Evolutionary conservation across 2,113 vertebrate genomes (phyloP).

Genomic region (Syrrhaptes paradoxus): DNA sequence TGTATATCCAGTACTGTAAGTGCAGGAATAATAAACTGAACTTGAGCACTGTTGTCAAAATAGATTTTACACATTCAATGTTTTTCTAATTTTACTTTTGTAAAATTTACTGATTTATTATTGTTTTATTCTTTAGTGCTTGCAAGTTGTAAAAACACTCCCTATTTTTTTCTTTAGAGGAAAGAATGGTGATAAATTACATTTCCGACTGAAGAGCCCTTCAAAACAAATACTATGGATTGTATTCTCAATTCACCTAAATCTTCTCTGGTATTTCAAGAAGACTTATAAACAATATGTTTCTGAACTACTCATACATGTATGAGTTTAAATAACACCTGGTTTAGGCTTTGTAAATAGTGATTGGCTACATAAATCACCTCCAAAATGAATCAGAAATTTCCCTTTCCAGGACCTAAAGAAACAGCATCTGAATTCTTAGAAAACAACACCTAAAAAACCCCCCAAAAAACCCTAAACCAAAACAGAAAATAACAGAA

Average conservation of each 20-base stretch:
- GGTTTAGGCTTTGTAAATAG: not conserved
- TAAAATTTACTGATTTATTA: not conserved
- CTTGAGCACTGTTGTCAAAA: not conserved
- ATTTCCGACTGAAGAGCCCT: not conserved
- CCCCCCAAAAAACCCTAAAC: fast-evolving
- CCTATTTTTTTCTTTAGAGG: not conserved
- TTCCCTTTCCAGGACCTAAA: not conserved
- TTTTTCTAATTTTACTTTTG: not conserved
- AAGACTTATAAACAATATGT: not conserved
- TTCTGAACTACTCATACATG: not conserved
- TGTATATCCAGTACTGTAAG: not conserved
- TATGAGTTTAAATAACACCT: not conserved
- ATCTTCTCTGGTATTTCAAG: not conserved
- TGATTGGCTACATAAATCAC: not conserved
- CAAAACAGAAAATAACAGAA: not conserved
- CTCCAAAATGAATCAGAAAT: not conserved
- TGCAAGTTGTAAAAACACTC: not conserved
- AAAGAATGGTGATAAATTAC: not conserved
- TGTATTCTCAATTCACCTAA: not conserved
- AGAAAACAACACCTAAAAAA: not conserved
- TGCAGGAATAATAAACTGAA: not conserved
- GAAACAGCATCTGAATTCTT: not conserved
- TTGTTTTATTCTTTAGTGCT: not conserved
- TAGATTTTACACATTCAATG: not conserved
- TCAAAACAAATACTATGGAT: not conserved